Evolutionary conservation across 2,888 invertebrate species (phyloP), one percentile per base, ranked within the genome.

Genomic region (Chaitophorus viminalis): DNA sequence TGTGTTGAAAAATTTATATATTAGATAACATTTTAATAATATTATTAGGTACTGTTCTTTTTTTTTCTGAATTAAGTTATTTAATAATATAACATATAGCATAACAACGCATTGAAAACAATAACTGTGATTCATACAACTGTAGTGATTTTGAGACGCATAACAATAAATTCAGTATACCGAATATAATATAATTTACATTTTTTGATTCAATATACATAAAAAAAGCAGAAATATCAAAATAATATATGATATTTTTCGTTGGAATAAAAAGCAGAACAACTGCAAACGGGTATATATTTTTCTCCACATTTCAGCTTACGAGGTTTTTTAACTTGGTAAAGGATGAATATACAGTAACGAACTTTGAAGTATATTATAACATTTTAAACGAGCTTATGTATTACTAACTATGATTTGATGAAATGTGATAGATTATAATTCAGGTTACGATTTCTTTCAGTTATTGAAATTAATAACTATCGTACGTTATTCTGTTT

Each of bases 371-470:
- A 60, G 60, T 83, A 70, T 46, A 83, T 74, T 82, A 60, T 60
- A n/a, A n/a, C n/a, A 21, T 29, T 83, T 14, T 54, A 0, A 54
- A 54, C 36, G 82, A 29, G 2, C n/a, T n/a, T 36, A 54, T n/a
- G 82, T 83, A 83, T 83, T 36, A 83, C 60, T 83, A 60, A 75
- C 36, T 83, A 83, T 74, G 75, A 83, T 29, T 39, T n/a, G n/a
- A n/a, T n/a, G n/a, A n/a, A 70, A 82, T 74, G 74, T 82, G 52
- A 82, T 72, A 82, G 72, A 72, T 82, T 82, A 33, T 82, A 82
- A 82, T 82, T n/a, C 46, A n/a, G 8, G 72, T 72, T 72, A 46
- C n/a, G n/a, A n/a, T 52, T 72, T 25, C 17, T 72, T 31, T 25
- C n/a, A 52, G 31, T 82, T 82, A 70, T 52, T 70, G 33, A 72